Evolutionary conservation across 2,113 vertebrate genomes (phyloP).

Genomic region (Dicerorhinus sumatrensis): DNA sequence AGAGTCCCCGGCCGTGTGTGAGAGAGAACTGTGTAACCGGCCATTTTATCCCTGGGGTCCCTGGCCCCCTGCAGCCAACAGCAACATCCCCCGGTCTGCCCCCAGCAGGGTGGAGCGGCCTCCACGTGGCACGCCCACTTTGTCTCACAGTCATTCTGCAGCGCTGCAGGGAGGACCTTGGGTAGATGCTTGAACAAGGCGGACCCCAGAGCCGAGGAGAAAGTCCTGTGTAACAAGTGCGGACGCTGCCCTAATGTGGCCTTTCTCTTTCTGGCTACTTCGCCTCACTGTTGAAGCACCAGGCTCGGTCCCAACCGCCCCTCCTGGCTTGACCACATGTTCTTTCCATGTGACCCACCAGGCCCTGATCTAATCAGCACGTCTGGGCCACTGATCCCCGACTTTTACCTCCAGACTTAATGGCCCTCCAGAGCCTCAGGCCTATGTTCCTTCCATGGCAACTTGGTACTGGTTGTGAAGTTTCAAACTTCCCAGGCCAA

Average conservation of each 20-base stretch:
- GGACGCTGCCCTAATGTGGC: background rate
- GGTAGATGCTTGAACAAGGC: accelerated
- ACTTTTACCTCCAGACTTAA: background rate
- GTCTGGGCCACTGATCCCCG: background rate
- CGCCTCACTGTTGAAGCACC: accelerated
- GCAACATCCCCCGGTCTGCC: background rate
- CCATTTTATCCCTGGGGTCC: background rate
- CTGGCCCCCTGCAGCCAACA: background rate
- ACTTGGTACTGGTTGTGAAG: accelerated
- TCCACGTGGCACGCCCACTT: background rate
- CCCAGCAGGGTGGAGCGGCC: background rate
- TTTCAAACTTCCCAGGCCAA: too few relatives aligned
- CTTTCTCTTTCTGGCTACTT: background rate
- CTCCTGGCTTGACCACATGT: background rate
- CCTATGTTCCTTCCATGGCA: accelerated
- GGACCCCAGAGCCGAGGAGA: background rate
- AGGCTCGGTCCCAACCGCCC: accelerated
- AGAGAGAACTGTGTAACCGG: accelerated
- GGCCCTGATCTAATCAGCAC: background rate
- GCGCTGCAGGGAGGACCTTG: background rate
- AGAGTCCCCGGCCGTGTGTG: accelerated
- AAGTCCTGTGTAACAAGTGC: accelerated
- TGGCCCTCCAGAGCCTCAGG: background rate
- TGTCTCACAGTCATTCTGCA: background rate
- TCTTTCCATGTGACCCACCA: background rate